Base-by-base conservation (phyloP, 2,888 invertebrate species). In the Sussaba pulchella region DNA sequence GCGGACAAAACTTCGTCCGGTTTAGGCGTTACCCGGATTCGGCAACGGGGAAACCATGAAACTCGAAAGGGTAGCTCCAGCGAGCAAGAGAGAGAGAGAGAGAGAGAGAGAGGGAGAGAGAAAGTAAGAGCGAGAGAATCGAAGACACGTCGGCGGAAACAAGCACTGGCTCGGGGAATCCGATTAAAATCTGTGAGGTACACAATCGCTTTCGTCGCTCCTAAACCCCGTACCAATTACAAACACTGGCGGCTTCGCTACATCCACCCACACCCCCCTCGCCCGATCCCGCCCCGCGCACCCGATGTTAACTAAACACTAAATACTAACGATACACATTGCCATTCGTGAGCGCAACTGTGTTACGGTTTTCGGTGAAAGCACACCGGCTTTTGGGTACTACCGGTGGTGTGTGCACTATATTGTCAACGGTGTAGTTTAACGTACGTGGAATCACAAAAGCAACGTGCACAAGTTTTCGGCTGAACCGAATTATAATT, bases 201-300 rank as follows among this genome's bases (percentile, higher is more conserved):
- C 88, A 90, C 89, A 88, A 89, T 88, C 89, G 89, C 88, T 89
- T 88, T 88, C 87, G 87, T 88, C 87, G 88, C 88, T 89, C 85
- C 88, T 89, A 89, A 92, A 90, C 90, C 66, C 63, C 88, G 89
- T 85, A 87, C 90, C 91, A 91, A 92, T 92, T 91, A 91, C 91
- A 92, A 91, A 92, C 91, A 91, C 91, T 88, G 88, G 90, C 86
- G 89, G 90, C 89, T 90, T 89, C n/a, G n/a, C 88, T 78, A 64
- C 80, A 75, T 79, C 66, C 31, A 31, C 31, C 31, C 31, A 2
- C 31, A 31, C 6, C 31, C 31, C 4, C 31, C 31, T 31, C 31
- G n/a, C 31, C 31, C 31, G 31, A 31, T n/a, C n/a, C n/a, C n/a
- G n/a, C n/a, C n/a, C n/a, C n/a, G n/a, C n/a, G n/a, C n/a, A n/a